Evolutionary conservation across 2,113 vertebrate species (phyloP), one percentile per base, ranked within the genome.

Genomic region (Ammodytes marinus): DNA sequence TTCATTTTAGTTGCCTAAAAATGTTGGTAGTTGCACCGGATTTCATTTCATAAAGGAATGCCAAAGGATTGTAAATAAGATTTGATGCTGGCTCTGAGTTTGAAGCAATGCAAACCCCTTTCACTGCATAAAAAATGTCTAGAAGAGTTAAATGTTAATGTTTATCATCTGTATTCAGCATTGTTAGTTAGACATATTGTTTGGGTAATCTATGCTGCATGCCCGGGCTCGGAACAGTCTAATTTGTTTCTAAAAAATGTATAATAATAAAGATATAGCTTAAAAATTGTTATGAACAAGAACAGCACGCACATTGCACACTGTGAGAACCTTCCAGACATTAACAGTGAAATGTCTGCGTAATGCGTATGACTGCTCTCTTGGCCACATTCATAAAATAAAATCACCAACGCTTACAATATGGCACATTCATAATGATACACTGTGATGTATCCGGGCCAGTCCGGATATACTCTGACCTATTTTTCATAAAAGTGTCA

Each of bases 401-500:
- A 27, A 74, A 80, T 66, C 80, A 86, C 13, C 39, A 64, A 11
- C 12, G 37, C 68, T 79, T 37, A 84, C 75, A 82, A 40, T 61
- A 15, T 19, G 35, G 49, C 54, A 69, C 85, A 80, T 82, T 83
- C 73, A 77, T 57, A 39, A 57, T 42, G 4, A 68, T 4, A 45
- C 49, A 64, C 50, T 60, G 3, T 39, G 61, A 65, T 15, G 47
- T 77, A 15, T 43, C 47, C 3, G 7, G 76, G 57, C 6, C 2
- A 49, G 79, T 68, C 76, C 53, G 52, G 47, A 69, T 40, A 69
- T 40, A 53, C 59, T 53, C 63, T 85, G 82, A 86, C 45, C 81
- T 69, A 85, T 75, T 19, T 50, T 70, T 86, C 72, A 85, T 71
- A 77, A 91, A 75, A 58, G 19, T 6, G 67, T 73, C 69, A 75